Conservation (phyloP, 2,888 invertebrate species). For the Tiphia femorata region DNA sequence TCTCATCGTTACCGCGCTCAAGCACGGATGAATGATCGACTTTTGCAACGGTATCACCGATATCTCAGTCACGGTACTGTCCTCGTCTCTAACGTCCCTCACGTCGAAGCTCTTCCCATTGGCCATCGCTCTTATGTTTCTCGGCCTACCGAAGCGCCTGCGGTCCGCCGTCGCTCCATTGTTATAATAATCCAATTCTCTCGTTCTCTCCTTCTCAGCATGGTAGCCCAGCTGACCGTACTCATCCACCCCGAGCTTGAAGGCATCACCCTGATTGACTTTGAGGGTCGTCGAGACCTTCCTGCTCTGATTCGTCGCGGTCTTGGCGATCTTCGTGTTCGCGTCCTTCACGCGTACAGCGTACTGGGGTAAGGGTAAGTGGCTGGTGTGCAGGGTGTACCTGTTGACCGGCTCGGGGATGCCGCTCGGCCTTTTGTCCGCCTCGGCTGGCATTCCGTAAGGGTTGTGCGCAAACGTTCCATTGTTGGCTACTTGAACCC, state of each 20-base stretch:
- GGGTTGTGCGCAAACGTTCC: neutral
- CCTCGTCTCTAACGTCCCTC: constrained; percentile 77
- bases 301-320: constrained; percentile 79
- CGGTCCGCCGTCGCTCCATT: constrained; percentile 61
- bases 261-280: constrained; percentile 69
- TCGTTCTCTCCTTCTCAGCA: constrained; percentile 54
- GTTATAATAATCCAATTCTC: constrained; percentile 60
- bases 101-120: constrained; percentile 82
- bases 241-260: constrained; percentile 71
- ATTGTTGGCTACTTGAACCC: neutral
- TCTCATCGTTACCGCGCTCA: constrained; percentile 62
- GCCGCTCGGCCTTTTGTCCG: constrained; percentile 39
- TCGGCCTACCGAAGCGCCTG: constrained; percentile 70
- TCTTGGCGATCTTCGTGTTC: constrained; percentile 79
- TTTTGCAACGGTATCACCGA: constrained; percentile 77
- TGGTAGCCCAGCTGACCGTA: constrained; percentile 66
- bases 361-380: constrained; percentile 82
- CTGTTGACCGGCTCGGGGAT: constrained; percentile 70
- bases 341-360: constrained; percentile 74
- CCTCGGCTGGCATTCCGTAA: constrained; percentile 5
- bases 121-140: constrained; percentile 82
- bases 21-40: constrained; percentile 63
- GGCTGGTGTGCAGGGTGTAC: constrained; percentile 78
- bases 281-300: constrained; percentile 72
- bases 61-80: constrained; percentile 75